Base-by-base conservation (phyloP, 1,140 invertebrate genomes). In the Apis mellifera region DNA sequence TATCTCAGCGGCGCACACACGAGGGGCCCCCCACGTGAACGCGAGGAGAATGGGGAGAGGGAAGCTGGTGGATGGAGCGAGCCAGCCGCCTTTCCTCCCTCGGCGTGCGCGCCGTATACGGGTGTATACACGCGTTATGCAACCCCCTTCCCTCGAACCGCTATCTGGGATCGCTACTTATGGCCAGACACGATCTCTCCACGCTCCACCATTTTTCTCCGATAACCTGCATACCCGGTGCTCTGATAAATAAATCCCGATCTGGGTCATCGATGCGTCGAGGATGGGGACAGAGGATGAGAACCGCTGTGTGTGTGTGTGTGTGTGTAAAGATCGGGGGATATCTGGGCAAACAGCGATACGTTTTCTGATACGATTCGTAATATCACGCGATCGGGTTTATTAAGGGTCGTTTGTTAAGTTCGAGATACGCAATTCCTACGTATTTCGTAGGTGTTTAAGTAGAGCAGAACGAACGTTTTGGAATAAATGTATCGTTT, bases 131-230 rank as follows among this genome's bases (percentile, higher is more conserved):
- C 66, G 21, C 50, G 57, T 70, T 77, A 64, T 78, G 74, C 60
- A 65, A 23, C 60, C 78, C 23, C 12, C 42, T 26, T 13, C 4
- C 42, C 55, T 68, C 60, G 23, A n/a, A n/a, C 66, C 78, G 54
- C 78, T 84, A 86, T 87, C 84, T 75, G 62, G 42, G 70, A 87
- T 86, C 86, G 78, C 86, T 87, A 87, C 86, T 87, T 87, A 87
- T 87, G 84, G 78, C 86, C 66, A 86, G 86, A 87, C 86, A 87
- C 86, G 86, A 86, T 87, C 84, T 84, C 68, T 32, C 76, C 23
- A 65, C 66, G 82, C 52, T 84, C 70, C 62, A 72, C 74, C 74
- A 84, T 87, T 87, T 85, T 87, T 86, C 84, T 73, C 73, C 68
- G 84, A 81, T 86, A 86, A 84, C 84, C 77, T 86, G 74, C 84